A percentile compares a stretch with the other conserved stretches of the same genome.
These are phyloP conservation scores for Liasis olivaceus DNA, from an alignment of 2,797 vertebrate species.

Conservation along the genomic window DNA sequence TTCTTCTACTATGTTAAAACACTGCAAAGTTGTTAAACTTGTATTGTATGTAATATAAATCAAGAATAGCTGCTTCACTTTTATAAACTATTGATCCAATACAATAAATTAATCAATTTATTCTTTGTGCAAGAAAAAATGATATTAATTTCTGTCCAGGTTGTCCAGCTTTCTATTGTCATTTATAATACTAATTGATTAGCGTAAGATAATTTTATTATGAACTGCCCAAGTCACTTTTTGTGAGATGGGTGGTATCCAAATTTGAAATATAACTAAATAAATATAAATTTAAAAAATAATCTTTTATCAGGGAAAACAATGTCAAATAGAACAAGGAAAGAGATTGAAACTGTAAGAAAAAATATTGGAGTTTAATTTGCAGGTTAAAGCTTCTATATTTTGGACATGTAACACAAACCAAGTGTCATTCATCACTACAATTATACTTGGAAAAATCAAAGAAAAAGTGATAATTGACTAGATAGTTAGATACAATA, in stretches of 20 bases:
- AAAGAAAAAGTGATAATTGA: too few species aligned
- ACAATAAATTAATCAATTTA: not conserved
- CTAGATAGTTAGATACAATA: not conserved
- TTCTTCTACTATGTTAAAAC: not conserved
- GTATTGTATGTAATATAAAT: not conserved
- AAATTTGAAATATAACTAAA: too few species aligned
- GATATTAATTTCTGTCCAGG: not conserved
- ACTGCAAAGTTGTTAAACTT: not conserved
- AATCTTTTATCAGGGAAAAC: not conserved
- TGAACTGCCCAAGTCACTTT: too few species aligned
- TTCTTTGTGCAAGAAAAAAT: not conserved
- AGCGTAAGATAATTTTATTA: not conserved
- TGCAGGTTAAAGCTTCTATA: not conserved
- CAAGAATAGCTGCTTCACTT: not conserved
- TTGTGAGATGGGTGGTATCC: too few species aligned
- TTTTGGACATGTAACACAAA: not conserved
- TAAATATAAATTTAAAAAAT: too few species aligned
- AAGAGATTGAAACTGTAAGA: not conserved
- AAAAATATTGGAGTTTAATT: not conserved
- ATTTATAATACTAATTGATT: not conserved
- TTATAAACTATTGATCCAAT: not conserved
- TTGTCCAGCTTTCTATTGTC: not conserved
- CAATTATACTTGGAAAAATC: not conserved
- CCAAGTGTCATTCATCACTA: not conserved
- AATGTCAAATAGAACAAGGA: not conserved